phyloP scores from a whole-genome alignment of 2,797 vertebrate genomes.

The Zenarchopterus dispar region DNA sequence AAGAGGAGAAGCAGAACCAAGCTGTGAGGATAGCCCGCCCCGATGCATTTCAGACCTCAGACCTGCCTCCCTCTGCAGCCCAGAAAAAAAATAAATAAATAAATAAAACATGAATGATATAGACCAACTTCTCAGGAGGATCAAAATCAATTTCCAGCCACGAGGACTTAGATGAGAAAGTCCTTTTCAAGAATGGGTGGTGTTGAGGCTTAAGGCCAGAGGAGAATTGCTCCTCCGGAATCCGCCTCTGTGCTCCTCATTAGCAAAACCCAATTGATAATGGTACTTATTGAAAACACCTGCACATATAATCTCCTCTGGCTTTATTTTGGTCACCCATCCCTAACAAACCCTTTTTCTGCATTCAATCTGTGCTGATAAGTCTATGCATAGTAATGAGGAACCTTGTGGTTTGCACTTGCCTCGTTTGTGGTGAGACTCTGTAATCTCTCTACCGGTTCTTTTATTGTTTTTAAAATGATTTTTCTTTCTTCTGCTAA shows the following conservation, averaged over 20 bases:
- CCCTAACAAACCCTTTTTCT: constrained; percentile 18
- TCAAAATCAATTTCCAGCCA: constrained; percentile 65
- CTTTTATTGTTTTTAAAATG: background rate
- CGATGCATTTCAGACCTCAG: constrained; percentile 61
- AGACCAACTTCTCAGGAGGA: constrained; percentile 58
- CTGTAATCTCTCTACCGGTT: background rate
- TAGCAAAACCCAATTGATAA: constrained; percentile 53
- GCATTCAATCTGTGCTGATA: constrained; percentile 29
- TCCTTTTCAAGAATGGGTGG: constrained; percentile 47
- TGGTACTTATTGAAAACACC: constrained; percentile 49
- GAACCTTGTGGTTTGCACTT: constrained; percentile 27
- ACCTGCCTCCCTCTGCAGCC: constrained; percentile 51
- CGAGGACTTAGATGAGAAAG: constrained; percentile 50
- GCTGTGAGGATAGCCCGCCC: constrained; percentile 51
- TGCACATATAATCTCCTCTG: constrained; percentile 39
- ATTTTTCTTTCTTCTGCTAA: background rate
- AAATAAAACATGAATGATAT: constrained; percentile 46
- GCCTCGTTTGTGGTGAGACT: constrained; percentile 4
- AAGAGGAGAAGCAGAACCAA: constrained; percentile 46
- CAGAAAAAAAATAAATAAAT: constrained; percentile 16
- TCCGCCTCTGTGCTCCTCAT: constrained; percentile 45
- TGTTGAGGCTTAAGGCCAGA: constrained; percentile 35
- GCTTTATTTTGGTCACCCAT: constrained; percentile 33
- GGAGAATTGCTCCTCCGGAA: constrained; percentile 44
- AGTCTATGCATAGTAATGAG: constrained; percentile 48